A percentile compares a stretch with the other conserved stretches of the same genome.
Conservation (phyloP, 1,140 invertebrate genomes). For the Zelostemma sp. region DNA sequence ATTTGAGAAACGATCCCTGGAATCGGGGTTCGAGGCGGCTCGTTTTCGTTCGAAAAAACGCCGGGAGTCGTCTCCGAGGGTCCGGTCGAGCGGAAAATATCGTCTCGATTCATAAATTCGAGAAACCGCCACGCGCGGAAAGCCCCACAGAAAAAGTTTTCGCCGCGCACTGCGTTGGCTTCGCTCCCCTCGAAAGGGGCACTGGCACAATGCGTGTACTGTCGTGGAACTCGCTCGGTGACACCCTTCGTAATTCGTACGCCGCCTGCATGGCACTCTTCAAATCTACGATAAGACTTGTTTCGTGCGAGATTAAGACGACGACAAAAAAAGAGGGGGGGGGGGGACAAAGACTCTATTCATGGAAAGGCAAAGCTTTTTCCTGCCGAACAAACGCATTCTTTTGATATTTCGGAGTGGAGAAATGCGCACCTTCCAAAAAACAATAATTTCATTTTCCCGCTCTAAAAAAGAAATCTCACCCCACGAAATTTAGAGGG, state of each 20-base stretch:
- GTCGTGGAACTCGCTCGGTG: slow-evolving; percentile 36
- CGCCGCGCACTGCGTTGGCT: slow-evolving; percentile 29
- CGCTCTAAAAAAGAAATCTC: too few relatives aligned
- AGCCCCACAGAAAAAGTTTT: slow-evolving; percentile 27
- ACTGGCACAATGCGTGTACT: slow-evolving; percentile 36
- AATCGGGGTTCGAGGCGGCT: too few relatives aligned
- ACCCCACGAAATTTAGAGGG: too few relatives aligned
- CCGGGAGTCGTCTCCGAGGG: not conserved
- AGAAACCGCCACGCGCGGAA: slow-evolving; percentile 9
- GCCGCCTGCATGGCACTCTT: slow-evolving; percentile 26
- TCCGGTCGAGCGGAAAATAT: not conserved
- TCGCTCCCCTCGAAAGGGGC: slow-evolving; percentile 1
- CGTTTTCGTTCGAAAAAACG: not conserved
- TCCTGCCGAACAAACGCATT: too few relatives aligned
- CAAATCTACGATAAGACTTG: slow-evolving; percentile 35
- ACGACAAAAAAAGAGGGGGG: not conserved
- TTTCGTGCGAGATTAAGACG: slow-evolving; percentile 21
- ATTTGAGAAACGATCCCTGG: not conserved
- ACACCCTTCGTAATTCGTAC: slow-evolving; percentile 36
- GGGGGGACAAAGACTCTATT: too few relatives aligned
- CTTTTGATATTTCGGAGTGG: too few relatives aligned
- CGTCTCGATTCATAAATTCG: slow-evolving; percentile 28
- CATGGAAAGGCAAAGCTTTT: too few relatives aligned
- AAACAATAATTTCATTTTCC: too few relatives aligned
- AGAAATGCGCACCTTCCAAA: too few relatives aligned